Conservation (phyloP, 2,113 vertebrate species). For the Condylura cristata region DNA sequence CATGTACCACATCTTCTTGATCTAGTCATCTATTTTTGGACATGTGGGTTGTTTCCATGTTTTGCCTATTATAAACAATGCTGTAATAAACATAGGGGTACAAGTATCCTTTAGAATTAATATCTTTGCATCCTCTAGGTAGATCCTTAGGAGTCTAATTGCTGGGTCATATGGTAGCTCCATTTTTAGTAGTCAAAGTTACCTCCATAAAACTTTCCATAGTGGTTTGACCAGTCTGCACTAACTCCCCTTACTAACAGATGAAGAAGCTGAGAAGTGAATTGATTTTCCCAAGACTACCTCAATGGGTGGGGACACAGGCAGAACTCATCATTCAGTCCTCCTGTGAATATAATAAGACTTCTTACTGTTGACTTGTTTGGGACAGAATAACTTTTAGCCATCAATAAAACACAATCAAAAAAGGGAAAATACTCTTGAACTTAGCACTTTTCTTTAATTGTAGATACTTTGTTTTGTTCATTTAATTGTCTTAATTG, state of each 20-base stretch:
- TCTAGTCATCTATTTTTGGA: too few species aligned
- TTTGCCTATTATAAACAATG: too few species aligned
- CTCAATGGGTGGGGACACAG: background rate
- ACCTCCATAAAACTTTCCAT: too few species aligned
- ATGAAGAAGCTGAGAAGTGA: background rate
- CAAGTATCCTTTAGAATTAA: too few species aligned
- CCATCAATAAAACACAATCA: background rate
- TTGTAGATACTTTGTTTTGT: background rate
- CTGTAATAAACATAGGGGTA: too few species aligned
- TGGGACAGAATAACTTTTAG: background rate
- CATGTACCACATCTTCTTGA: too few species aligned
- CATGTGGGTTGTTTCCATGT: too few species aligned
- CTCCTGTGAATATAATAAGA: background rate
- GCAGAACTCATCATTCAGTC: background rate
- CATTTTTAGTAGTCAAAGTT: too few species aligned
- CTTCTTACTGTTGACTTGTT: background rate
- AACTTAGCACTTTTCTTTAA: background rate
- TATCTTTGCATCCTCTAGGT: too few species aligned
- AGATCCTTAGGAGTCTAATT: too few species aligned
- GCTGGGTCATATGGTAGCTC: too few species aligned
- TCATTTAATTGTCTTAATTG: background rate
- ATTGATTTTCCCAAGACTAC: background rate
- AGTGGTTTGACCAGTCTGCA: too few species aligned
- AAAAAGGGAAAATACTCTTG: background rate
- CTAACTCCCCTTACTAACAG: background rate